Percentiles rank a stretch among this genome's conserved stretches.
Evolutionary conservation across 2,797 vertebrate species (phyloP).

Genomic region (Corythornis leucogaster): DNA sequence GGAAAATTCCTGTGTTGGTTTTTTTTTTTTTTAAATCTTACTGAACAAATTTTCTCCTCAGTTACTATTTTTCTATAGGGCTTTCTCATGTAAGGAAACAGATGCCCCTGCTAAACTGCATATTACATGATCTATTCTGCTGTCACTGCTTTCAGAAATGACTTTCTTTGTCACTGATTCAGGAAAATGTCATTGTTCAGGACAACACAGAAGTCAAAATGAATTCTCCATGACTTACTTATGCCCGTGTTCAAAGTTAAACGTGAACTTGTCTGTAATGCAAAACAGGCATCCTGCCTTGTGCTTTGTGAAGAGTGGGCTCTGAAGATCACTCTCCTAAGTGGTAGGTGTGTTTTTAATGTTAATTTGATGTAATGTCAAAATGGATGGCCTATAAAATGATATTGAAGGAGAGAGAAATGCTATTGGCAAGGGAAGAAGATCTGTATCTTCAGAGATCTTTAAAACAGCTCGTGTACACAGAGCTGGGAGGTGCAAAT

Average conservation of each 20-base stretch:
- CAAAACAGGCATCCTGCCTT: constrained; percentile 41
- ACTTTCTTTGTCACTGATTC: constrained; percentile 42
- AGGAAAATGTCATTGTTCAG: constrained; percentile 60
- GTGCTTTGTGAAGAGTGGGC: background rate
- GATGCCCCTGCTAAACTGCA: constrained; percentile 33
- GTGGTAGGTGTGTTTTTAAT: constrained; percentile 49
- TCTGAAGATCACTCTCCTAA: constrained; percentile 40
- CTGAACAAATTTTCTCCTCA: background rate
- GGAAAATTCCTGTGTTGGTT: background rate
- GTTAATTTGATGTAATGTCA: constrained; percentile 62
- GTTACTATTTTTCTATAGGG: constrained; percentile 27
- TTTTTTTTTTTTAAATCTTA: background rate
- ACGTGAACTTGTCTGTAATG: constrained; percentile 25
- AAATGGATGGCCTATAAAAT: constrained; percentile 60
- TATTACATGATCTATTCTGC: constrained; percentile 16
- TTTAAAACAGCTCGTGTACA: constrained; percentile 69
- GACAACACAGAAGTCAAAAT: constrained; percentile 53
- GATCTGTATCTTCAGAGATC: constrained; percentile 63
- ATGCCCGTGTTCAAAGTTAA: constrained; percentile 28
- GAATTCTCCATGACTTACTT: constrained; percentile 19
- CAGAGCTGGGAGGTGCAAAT: constrained; percentile 69
- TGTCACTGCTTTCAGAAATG: constrained; percentile 30
- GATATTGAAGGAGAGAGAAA: constrained; percentile 46
- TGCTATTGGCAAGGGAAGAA: constrained; percentile 56
- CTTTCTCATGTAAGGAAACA: constrained; percentile 37